Base-by-base conservation (phyloP, 1,140 invertebrate species). In the Ceratina australensis region DNA sequence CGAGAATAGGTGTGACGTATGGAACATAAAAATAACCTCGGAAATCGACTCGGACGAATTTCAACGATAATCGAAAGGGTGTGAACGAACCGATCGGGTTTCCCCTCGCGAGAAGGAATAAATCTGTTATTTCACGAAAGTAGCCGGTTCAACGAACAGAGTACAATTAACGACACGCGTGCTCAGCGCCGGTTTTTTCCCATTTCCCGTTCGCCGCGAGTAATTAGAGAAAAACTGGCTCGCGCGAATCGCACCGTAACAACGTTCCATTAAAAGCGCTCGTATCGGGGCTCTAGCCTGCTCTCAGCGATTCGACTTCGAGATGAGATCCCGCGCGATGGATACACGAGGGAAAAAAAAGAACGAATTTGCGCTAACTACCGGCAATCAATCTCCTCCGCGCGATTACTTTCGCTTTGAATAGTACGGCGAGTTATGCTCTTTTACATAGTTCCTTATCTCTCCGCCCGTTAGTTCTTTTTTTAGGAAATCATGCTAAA, bases 191-290 rank as follows among this genome's bases (percentile, higher is more conserved):
- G 28, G 20, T n/a, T 24, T 56, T 18, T 22, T 0, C 5, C 4
- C 15, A 28, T 28, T n/a, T 3, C 10, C 22, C 20, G 13, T 47
- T 57, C 33, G 24, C 18, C 33, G 33, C 33, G 33, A 16, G 28
- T 59, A 75, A 75, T 75, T 68, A 75, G 54, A 49, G 64, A 67
- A 75, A 59, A 68, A 42, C 33, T 75, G 52, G 63, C 61, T 63
- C 24, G 47, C 59, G 26, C 26, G 60, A 72, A 72, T 64, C 59
- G n/a, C 28, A 50, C 16, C 18, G 72, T 15, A 66, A 64, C 71
- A 64, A 74, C 63, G 33, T 74, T 74, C 67, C 56, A 74, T 74
- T 74, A 42, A 74, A n/a, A 47, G 18, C 28, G 54, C 57, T 57
- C 26, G 52, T 52, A 42, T 74, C 18, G n/a, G 20, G 26, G 61